Percentiles rank a stretch among this genome's conserved stretches.
These are phyloP conservation scores for Dinothrombium tinctorium DNA, from an alignment of 1,140 invertebrate species.

Conservation along the genomic window DNA sequence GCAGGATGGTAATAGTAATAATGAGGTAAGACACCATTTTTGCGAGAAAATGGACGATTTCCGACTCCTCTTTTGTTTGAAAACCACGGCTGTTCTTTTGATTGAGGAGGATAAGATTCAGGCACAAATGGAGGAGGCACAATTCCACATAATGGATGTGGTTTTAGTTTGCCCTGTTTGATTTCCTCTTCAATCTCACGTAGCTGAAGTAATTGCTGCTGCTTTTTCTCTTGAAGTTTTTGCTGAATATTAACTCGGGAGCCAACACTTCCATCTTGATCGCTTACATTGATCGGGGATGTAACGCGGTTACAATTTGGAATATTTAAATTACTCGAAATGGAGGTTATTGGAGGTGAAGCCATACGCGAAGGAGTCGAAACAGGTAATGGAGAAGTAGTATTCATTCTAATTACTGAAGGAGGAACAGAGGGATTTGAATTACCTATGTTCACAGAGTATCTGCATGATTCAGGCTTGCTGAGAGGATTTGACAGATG, in stretches of 20 bases:
- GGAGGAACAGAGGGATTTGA: too few relatives aligned
- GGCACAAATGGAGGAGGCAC: conserved; percentile 19
- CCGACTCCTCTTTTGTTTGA: neutral
- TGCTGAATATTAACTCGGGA: conserved; percentile 59
- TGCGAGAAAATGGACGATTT: conserved; percentile 1
- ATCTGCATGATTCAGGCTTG: too few relatives aligned
- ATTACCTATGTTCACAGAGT: too few relatives aligned
- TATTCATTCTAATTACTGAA: too few relatives aligned
- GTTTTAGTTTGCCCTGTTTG: conserved; percentile 48
- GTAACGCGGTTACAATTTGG: neutral
- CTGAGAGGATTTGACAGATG: too few relatives aligned
- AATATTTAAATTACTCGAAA: neutral
- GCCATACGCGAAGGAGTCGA: too few relatives aligned
- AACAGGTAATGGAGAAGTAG: too few relatives aligned
- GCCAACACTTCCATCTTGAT: conserved; percentile 33
- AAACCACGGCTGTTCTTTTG: conserved; percentile 29
- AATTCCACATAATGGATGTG: conserved; percentile 21
- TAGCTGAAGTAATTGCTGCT: conserved; percentile 57
- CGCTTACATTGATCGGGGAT: neutral
- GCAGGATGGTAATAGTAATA: too few relatives aligned
- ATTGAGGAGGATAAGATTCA: conserved; percentile 22
- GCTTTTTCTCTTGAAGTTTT: conserved; percentile 63
- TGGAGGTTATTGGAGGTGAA: too few relatives aligned
- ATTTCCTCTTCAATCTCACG: conserved; percentile 48
- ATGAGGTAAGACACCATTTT: conserved; percentile 4